phyloP scores from a whole-genome alignment of 35 echinoderm and acorn worm species.

The Apostichopus japonicus region DNA sequence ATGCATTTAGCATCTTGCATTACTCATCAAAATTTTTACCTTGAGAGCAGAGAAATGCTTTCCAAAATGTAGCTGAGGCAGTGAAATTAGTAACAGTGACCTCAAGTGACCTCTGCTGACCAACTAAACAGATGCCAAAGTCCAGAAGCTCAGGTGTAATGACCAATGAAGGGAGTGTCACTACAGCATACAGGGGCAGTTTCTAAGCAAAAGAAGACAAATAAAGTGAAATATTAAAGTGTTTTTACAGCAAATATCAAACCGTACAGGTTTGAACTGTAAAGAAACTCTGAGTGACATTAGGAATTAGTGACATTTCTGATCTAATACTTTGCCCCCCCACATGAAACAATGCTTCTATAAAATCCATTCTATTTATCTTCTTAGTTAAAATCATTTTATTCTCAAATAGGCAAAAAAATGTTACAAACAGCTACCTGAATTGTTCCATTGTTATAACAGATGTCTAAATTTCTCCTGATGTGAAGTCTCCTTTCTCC shows the following conservation, averaged over 20 bases:
- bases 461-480: conserved; percentile 43
- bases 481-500: conserved; percentile 53
- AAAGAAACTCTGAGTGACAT: too few species aligned
- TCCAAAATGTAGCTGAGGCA: conserved; percentile 86
- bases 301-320: neutral
- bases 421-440: conserved; percentile 34
- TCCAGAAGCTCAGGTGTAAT: conserved; percentile 69
- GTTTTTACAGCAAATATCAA: neutral
- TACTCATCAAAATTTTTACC: neutral
- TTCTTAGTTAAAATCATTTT: too few species aligned
- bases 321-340: neutral
- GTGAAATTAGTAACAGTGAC: conserved; percentile 81
- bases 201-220: conserved; percentile 30
- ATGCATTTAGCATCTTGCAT: too few species aligned
- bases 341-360: neutral
- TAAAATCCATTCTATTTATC: too few species aligned
- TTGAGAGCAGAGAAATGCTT: conserved; percentile 38
- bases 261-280: neutral
- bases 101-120: conserved; percentile 80
- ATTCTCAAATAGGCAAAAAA: too few species aligned
- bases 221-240: neutral
- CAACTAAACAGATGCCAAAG: conserved; percentile 90
- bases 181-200: conserved; percentile 81
- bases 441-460: conserved; percentile 59
- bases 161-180: conserved; percentile 77